Conservation (phyloP, 2,113 vertebrate species). For the Callithrix jacchus region DNA sequence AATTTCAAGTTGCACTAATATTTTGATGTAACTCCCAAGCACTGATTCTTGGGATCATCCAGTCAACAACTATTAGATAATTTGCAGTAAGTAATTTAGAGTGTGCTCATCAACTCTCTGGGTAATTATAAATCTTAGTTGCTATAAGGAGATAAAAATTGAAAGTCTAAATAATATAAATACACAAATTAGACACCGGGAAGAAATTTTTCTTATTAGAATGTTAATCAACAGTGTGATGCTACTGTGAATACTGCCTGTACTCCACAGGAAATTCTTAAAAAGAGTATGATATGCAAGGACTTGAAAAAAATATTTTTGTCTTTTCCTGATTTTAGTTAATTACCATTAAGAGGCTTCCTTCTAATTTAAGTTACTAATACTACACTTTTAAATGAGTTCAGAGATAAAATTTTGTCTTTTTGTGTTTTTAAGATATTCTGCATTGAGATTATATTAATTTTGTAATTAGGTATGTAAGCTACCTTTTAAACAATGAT, state of each 20-base stretch:
- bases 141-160: not conserved
- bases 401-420: not conserved
- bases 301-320: not conserved
- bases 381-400: not conserved
- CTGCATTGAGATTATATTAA: not conserved
- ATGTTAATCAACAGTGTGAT: not conserved
- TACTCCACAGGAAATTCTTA: not conserved
- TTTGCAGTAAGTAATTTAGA: not conserved
- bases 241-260: not conserved
- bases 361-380: not conserved
- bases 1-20: slow-evolving; percentile 17
- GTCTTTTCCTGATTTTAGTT: not conserved
- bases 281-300: not conserved
- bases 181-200: not conserved
- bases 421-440: slow-evolving; percentile 10
- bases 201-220: not conserved
- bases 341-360: not conserved
- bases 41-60: not conserved
- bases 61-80: not conserved
- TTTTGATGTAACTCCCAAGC: not conserved
- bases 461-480: slow-evolving; percentile 6
- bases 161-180: not conserved
- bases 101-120: not conserved
- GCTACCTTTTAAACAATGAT: not conserved
- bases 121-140: slow-evolving; percentile 4